phyloP scores from a whole-genome alignment of 2,888 invertebrate species.

The Pecten maximus region DNA sequence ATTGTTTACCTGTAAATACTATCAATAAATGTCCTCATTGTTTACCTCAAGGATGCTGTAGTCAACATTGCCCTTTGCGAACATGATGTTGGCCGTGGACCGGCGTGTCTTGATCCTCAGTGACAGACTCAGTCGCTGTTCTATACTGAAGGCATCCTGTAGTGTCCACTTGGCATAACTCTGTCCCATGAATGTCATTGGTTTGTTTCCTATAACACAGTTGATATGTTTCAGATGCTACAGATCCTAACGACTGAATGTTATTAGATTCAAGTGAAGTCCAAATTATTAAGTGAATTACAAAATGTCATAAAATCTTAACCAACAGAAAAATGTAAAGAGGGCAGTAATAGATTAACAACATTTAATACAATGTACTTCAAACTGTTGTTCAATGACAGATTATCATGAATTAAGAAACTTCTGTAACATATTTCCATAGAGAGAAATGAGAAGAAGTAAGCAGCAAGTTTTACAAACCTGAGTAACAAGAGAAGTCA shows the following conservation, averaged over 20 bases:
- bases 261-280: too few species aligned
- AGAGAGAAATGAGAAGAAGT: background rate
- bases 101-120: slow-evolving; percentile 92
- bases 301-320: too few species aligned
- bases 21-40: background rate
- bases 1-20: background rate
- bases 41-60: slow-evolving; percentile 92
- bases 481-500: slow-evolving; percentile 71
- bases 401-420: background rate
- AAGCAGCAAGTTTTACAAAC: slow-evolving; percentile 54
- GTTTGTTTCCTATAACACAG: slow-evolving; percentile 84
- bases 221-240: background rate
- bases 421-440: background rate
- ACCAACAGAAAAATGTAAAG: too few species aligned
- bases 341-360: too few species aligned
- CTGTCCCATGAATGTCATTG: slow-evolving; percentile 91
- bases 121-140: slow-evolving; percentile 90
- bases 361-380: too few species aligned
- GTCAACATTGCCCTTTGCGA: slow-evolving; percentile 93
- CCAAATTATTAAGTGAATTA: too few species aligned
- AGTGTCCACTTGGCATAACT: slow-evolving; percentile 90
- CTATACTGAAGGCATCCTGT: slow-evolving; percentile 83
- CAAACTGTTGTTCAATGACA: too few species aligned
- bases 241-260: background rate
- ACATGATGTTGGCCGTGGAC: slow-evolving; percentile 92